Percentiles rank a stretch among this genome's conserved stretches.
These are phyloP conservation scores for Sciurus carolinensis DNA, from an alignment of 2,797 vertebrate species.

Conservation along the genomic window DNA sequence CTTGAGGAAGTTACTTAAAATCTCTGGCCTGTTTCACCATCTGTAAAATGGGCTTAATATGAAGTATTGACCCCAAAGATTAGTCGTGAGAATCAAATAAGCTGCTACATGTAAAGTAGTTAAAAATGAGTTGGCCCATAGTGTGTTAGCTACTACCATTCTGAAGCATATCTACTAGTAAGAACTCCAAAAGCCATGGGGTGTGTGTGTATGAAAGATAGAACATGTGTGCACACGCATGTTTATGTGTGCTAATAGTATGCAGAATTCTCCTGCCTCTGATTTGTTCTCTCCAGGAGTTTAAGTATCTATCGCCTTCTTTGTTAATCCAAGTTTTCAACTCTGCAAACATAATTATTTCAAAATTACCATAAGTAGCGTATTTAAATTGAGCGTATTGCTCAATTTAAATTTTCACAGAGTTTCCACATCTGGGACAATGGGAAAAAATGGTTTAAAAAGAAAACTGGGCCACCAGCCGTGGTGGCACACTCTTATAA, in stretches of 20 bases:
- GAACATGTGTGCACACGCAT: accelerated
- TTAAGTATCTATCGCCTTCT: background rate
- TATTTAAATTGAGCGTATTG: no score
- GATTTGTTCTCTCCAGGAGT: background rate
- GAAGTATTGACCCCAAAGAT: background rate
- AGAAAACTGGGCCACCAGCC: background rate
- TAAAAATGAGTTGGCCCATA: background rate
- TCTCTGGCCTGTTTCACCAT: slow-evolving; percentile 30
- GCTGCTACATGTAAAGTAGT: background rate
- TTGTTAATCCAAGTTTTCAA: background rate
- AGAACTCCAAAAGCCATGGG: background rate
- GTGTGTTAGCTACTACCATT: background rate
- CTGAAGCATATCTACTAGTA: background rate
- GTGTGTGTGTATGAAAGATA: background rate
- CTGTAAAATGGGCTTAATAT: slow-evolving; percentile 35
- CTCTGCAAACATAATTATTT: no score
- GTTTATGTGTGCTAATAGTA: background rate
- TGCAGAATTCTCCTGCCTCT: background rate
- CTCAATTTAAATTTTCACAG: no score
- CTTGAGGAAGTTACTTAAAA: slow-evolving; percentile 45
- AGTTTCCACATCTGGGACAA: no score
- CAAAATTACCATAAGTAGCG: no score
- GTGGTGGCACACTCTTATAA: background rate
- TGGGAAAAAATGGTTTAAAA: no score
- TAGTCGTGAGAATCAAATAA: slow-evolving; percentile 12